Base-by-base conservation (phyloP, 2,888 invertebrate species). In the Drosophila kanekoi region DNA sequence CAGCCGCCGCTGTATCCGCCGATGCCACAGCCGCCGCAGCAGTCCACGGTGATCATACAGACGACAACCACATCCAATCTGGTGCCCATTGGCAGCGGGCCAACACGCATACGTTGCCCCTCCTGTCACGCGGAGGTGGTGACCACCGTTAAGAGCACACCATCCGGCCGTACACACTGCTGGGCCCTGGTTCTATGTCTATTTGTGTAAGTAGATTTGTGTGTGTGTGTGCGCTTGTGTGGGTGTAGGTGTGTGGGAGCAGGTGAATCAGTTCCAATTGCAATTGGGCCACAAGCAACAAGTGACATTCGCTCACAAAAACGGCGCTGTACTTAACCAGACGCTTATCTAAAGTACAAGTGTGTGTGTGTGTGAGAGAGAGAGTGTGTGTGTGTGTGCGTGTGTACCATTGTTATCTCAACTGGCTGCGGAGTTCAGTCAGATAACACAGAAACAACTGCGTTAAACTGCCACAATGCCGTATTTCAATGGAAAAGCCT, bases 61-160 rank as follows among this genome's bases (percentile, higher is more conserved):
- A 85, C 89, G 16, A 85, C 90, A 4, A 89, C 90, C 32, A 82
- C 88, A 38, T 72, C 80, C 0, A 75, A 79, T 51, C 16, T 79
- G 33, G 77, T 83, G 32, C 78, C 89, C 13, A 81, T 90, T 16
- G 85, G 89, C 47, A 82, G 59, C 38, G 82, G 75, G 2, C 89
- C 90, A 2, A 73, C 89, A 0, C 89, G 90, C 18, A 74, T 93
- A 9, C 81, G 88, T 2, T 94, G 94, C 63, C 93, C 93, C 0
- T 93, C 93, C 1, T 94, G 94, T 70, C 90, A 89, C 4, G 92
- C 93, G 1, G 92, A 91, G 16, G 91, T 94, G 11, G 75, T 93
- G 49, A 93, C 93, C 16, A 92, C 91, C 40, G 91, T 94, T 0
- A 88, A 81, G 69, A 90, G 89, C 63, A 82, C 89, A 4, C 81